phyloP scores from a whole-genome alignment of 2,113 vertebrate genomes.

The Psittacula cyanocephala region DNA sequence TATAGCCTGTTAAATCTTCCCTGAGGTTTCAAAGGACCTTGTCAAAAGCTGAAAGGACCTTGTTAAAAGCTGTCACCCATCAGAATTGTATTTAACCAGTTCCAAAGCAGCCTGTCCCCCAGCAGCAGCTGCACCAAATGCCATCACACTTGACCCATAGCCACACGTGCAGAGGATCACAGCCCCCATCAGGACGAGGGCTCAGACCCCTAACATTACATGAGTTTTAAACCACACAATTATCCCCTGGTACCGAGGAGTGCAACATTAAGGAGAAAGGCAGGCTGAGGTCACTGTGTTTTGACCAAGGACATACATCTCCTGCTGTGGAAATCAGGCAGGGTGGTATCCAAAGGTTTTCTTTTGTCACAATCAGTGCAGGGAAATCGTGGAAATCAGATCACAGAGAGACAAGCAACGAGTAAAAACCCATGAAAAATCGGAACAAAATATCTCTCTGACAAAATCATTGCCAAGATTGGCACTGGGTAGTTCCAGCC shows the following conservation, averaged over 20 bases:
- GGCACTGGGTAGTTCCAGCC: not conserved
- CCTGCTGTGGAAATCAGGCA: not conserved
- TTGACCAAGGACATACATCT: not conserved
- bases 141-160: not conserved
- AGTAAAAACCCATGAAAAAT: not conserved
- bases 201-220: not conserved
- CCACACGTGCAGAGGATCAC: rapidly evolving
- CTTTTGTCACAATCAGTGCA: not conserved
- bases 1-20: not conserved
- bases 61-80: not conserved
- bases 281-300: not conserved
- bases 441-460: not conserved
- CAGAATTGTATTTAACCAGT: not conserved
- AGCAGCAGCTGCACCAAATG: not conserved
- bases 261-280: rapidly evolving
- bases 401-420: not conserved
- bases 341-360: not conserved
- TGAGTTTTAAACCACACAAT: not conserved
- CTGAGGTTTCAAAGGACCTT: not conserved
- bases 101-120: not conserved
- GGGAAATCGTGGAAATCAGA: not conserved
- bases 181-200: not conserved
- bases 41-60: not conserved
- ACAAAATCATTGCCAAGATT: not conserved
- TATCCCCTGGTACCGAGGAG: no score